Percentiles rank a stretch among this genome's conserved stretches.
phyloP scores from a whole-genome alignment of 2,888 invertebrate species.

The Itoplectis maculator region DNA sequence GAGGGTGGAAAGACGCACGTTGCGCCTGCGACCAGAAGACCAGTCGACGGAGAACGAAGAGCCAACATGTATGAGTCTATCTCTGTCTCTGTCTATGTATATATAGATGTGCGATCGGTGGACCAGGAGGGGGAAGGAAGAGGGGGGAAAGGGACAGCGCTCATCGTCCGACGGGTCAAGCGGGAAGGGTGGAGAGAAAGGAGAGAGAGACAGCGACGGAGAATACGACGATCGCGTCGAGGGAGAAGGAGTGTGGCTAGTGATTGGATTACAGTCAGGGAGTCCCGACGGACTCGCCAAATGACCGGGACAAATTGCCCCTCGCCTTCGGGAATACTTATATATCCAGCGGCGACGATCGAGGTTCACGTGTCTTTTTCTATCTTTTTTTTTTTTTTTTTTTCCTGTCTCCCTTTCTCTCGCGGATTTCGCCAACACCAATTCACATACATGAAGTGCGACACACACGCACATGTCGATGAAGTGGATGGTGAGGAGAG shows the following conservation, averaged over 20 bases:
- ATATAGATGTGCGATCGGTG: conserved; percentile 45
- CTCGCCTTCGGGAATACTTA: conserved; percentile 85
- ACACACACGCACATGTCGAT: conserved; percentile 13
- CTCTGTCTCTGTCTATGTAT: too few relatives aligned
- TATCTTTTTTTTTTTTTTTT: conserved; percentile 16
- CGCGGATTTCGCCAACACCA: conserved; percentile 7
- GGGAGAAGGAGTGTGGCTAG: conserved; percentile 81
- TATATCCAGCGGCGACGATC: conserved; percentile 80
- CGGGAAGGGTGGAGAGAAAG: conserved; percentile 55
- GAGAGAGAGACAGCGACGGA: conserved; percentile 44
- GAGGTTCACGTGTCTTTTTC: conserved; percentile 70
- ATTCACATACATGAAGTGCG: conserved; percentile 38
- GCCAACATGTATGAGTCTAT: not conserved
- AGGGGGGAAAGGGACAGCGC: conserved; percentile 17
- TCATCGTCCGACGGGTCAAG: conserved; percentile 32
- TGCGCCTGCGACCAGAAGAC: not conserved
- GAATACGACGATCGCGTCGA: conserved; percentile 63
- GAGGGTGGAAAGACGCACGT: conserved; percentile 33
- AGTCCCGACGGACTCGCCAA: conserved; percentile 84
- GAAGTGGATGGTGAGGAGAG: not conserved
- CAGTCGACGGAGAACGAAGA: conserved; percentile 45
- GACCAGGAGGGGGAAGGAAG: conserved; percentile 4
- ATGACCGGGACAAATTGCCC: conserved; percentile 85
- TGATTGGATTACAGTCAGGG: conserved; percentile 85
- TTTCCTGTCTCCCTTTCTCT: not conserved